Percentiles rank a stretch among this genome's conserved stretches.
Evolutionary conservation across 1,140 invertebrate species (phyloP).

Genomic region (Drosophila lini): DNA sequence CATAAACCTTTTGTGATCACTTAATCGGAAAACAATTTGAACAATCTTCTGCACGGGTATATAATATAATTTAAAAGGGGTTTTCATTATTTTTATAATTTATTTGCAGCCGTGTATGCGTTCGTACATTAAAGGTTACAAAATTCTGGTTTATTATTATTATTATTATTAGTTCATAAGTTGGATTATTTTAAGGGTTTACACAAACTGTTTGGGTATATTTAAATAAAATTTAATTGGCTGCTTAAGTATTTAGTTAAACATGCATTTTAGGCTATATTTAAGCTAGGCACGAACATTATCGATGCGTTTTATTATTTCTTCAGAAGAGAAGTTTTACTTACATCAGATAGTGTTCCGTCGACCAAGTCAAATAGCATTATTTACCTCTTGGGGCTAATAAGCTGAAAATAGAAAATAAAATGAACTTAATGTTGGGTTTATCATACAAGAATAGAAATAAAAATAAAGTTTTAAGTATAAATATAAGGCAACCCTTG

Average conservation of each 20-base stretch:
- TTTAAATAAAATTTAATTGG: constrained; percentile 31
- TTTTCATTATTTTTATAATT: too few species aligned
- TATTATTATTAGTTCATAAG: constrained; percentile 14
- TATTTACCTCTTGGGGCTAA: constrained; percentile 32
- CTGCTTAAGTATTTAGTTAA: constrained; percentile 39
- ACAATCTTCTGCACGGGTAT: constrained; percentile 33
- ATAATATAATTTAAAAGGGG: background rate
- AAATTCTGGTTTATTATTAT: background rate
- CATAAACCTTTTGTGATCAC: background rate
- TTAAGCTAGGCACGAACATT: constrained; percentile 38
- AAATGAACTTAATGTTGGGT: background rate
- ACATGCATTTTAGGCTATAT: constrained; percentile 37
- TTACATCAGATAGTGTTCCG: constrained; percentile 33
- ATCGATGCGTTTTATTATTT: constrained; percentile 14
- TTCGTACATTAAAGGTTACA: background rate
- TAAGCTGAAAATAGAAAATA: constrained; percentile 19
- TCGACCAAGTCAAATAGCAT: constrained; percentile 41
- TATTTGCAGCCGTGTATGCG: background rate
- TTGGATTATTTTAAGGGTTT: constrained; percentile 25
- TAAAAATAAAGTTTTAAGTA: background rate
- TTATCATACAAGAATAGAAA: background rate
- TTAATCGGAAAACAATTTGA: background rate
- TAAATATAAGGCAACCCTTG: background rate
- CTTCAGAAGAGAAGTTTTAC: background rate
- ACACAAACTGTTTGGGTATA: constrained; percentile 22